phyloP scores from a whole-genome alignment of 2,888 invertebrate genomes.

The Parasteatoda lunata region DNA sequence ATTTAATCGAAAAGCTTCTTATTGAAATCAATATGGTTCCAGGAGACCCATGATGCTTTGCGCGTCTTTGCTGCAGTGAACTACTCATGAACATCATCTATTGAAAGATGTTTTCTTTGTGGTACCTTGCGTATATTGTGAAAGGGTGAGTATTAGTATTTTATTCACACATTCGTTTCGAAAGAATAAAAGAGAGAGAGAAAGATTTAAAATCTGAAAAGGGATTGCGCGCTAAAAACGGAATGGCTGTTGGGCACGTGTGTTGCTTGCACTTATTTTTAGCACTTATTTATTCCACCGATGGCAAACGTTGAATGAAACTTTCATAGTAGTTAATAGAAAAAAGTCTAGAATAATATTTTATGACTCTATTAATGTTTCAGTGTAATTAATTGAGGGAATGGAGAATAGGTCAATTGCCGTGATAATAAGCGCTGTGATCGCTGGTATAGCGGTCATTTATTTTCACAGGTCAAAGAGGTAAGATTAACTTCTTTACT shows the following conservation, averaged over 20 bases:
- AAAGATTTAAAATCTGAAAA: background rate
- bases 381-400: background rate
- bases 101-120: conserved; percentile 62
- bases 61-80: conserved; percentile 44
- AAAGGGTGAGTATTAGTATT: conserved; percentile 56
- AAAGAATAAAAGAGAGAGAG: background rate
- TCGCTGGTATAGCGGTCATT: conserved; percentile 43
- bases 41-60: conserved; percentile 23
- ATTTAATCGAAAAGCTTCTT: too few species aligned
- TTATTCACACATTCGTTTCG: background rate
- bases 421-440: conserved; percentile 41
- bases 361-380: too few species aligned
- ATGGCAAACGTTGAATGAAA: background rate
- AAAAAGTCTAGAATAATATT: too few species aligned
- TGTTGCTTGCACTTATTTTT: background rate
- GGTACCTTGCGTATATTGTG: conserved; percentile 61
- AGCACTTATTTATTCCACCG: background rate
- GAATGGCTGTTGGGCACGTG: conserved; percentile 29
- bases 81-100: background rate
- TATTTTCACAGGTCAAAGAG: conserved; percentile 56
- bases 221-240: conserved; percentile 39
- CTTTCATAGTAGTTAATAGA: too few species aligned
- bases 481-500: conserved; percentile 30
- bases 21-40: background rate
- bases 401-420: conserved; percentile 53